Evolutionary conservation across 2,113 vertebrate genomes (phyloP).

Genomic region (Halcyon senegalensis): DNA sequence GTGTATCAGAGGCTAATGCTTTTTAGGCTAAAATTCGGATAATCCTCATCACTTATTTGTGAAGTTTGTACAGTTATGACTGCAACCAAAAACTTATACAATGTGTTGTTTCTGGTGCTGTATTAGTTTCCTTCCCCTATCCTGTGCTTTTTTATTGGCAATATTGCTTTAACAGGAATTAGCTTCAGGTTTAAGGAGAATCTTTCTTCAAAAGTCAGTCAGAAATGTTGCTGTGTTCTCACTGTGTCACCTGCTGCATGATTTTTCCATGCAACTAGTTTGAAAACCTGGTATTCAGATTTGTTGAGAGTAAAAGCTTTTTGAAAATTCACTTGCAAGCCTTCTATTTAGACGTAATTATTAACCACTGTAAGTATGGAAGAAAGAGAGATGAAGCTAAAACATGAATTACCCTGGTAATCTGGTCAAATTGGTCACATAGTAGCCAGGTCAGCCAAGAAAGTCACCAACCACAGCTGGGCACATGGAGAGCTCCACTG

Average conservation of each 20-base stretch:
- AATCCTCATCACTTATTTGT: not conserved
- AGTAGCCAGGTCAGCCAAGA: not conserved
- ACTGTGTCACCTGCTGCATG: not conserved
- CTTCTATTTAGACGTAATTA: not conserved
- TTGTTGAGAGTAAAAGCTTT: not conserved
- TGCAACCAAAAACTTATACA: not conserved
- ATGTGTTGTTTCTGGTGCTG: not conserved
- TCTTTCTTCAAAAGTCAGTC: not conserved
- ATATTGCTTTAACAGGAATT: not conserved
- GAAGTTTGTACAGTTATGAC: not conserved
- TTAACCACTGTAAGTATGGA: not conserved
- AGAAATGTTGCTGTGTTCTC: not conserved
- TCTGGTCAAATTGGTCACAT: not conserved
- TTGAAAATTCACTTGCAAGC: not conserved
- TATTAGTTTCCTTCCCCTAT: not conserved
- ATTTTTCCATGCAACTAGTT: not conserved
- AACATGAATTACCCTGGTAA: not conserved
- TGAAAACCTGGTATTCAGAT: not conserved
- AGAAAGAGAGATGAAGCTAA: not conserved
- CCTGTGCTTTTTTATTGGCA: not conserved
- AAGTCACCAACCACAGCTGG: not conserved
- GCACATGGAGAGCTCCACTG: accelerated
- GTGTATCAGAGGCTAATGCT: not conserved
- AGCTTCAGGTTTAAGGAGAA: not conserved
- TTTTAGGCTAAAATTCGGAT: not conserved